Evolutionary conservation across 1,140 invertebrate species (phyloP), one percentile per base, ranked within the genome.

Genomic region (Pseudomyrmex dendroicus): DNA sequence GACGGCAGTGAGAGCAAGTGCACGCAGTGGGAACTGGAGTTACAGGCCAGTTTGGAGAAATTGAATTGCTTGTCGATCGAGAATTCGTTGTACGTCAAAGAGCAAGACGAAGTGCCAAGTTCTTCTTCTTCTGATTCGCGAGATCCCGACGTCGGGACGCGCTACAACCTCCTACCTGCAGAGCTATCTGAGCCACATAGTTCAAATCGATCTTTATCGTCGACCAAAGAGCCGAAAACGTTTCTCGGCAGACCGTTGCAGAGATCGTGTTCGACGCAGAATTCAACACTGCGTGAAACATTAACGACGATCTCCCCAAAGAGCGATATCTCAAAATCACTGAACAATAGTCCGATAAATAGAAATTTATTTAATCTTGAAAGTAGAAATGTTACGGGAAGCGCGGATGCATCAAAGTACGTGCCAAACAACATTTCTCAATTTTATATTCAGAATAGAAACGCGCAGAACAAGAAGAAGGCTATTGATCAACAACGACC

Each of bases 1-100:
- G 94, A 94, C 73, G 94, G 94, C 44, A 94, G 93, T 22, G 94
- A 94, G 72, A 90, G 92, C 2, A 92, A 88, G 3, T 93, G 91
- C 13, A 93, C 83, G 64, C 93, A 94, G 74, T 94, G 93, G 93
- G 94, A 94, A 70, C 87, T 94, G 50, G 94, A 94, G 83, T 64
- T 93, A 15, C 91, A 92, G 86, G 89, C 90, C 13, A 93, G 92
- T 22, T 70, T 93, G 70, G 90, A 94, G 84, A 94, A 94, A 74
- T 73, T 94, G 8, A 93, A 92, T 73, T 91, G 88, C 64, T 82
- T 91, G 48, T 73, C 92, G 2, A 63, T 89, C 3, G 87, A 85
- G 52, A 87, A 86, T 61, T 20, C 85, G 4, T 62, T 84, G 4
- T 74, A 50, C 2, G 48, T 84, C 1, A 70, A 46, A n/a, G 62